Evolutionary conservation across 2,888 invertebrate genomes (phyloP), one percentile per base, ranked within the genome.

Genomic region (Anoncus sp.): DNA sequence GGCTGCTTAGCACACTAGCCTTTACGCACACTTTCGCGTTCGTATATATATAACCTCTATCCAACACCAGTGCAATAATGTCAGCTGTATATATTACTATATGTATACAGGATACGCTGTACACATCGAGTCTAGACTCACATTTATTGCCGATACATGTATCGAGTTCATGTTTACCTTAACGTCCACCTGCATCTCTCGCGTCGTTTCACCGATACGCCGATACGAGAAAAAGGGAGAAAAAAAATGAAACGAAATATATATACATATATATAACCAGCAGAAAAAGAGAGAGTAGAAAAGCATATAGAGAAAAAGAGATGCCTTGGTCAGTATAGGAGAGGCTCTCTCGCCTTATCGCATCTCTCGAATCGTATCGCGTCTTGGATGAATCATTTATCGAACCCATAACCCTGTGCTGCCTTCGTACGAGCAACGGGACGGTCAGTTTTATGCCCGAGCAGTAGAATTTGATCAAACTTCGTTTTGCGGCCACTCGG

Each of bases 391-490:
- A 91, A 91, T 91, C 91, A 90, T 91, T 91, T 91, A 91, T 91
- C 89, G 90, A 81, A 81, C 71, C 89, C 80, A 88, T 90, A 90
- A 90, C 87, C 86, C 85, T 76, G n/a, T n/a, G 85, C 84, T 69
- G 57, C 35, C 77, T 70, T 18, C n/a, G 49, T 38, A 49, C 59
- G 63, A 45, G 38, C 22, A 27, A 55, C 63, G 74, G 74, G 80
- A 77, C 85, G 91, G 91, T 91, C 91, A 91, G 91, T 91, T 91
- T 91, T 91, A 91, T 90, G 90, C 87, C 85, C 85, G 87, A 88
- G 88, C 88, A 88, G 89, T 91, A 89, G 90, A 91, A 91, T 91
- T 90, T 91, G 91, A 91, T 91, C 90, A 91, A 91, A 91, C 88
- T 91, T 90, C 90, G 90, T 90, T 91, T 91, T 90, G 91, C 90